These are phyloP conservation scores for Drosophila acutilabella DNA, from an alignment of 2,888 invertebrate species.

Conservation along the genomic window DNA sequence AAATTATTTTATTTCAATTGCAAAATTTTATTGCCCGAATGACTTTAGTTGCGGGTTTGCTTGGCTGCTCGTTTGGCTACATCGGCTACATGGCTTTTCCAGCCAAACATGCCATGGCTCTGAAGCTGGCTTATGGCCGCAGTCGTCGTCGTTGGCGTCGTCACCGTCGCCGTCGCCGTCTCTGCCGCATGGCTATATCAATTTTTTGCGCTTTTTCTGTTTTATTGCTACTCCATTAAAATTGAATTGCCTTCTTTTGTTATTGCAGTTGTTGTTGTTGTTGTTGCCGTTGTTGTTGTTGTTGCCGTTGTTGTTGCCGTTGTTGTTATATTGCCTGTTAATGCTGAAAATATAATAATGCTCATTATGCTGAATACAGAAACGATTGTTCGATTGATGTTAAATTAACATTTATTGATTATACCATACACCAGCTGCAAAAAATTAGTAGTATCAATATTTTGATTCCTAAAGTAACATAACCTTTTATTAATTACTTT, in stretches of 20 bases:
- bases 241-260: slow-evolving; percentile 73
- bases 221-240: slow-evolving; percentile 81
- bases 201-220: slow-evolving; percentile 76
- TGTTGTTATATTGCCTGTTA: slow-evolving; percentile 55
- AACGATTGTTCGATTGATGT: slow-evolving; percentile 78
- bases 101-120: slow-evolving; percentile 1
- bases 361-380: slow-evolving; percentile 70
- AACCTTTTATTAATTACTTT: too few species aligned
- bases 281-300: too few species aligned
- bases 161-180: slow-evolving; percentile 36
- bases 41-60: slow-evolving; percentile 28
- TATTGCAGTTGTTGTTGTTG: slow-evolving; percentile 8
- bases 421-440: slow-evolving; percentile 53
- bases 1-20: slow-evolving; percentile 82
- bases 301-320: slow-evolving; percentile 3
- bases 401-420: slow-evolving; percentile 80
- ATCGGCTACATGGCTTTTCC: not conserved
- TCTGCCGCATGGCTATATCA: slow-evolving; percentile 68
- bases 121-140: slow-evolving; percentile 23
- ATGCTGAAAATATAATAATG: slow-evolving; percentile 76
- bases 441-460: too few species aligned
- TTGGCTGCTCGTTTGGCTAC: slow-evolving; percentile 13
- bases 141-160: slow-evolving; percentile 53
- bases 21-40: slow-evolving; percentile 69
- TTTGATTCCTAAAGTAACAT: too few species aligned